Evolutionary conservation across 53 echinoderm and acorn worm species (phyloP), one percentile per base, ranked within the genome.

Genomic region (Stichopus horrens): DNA sequence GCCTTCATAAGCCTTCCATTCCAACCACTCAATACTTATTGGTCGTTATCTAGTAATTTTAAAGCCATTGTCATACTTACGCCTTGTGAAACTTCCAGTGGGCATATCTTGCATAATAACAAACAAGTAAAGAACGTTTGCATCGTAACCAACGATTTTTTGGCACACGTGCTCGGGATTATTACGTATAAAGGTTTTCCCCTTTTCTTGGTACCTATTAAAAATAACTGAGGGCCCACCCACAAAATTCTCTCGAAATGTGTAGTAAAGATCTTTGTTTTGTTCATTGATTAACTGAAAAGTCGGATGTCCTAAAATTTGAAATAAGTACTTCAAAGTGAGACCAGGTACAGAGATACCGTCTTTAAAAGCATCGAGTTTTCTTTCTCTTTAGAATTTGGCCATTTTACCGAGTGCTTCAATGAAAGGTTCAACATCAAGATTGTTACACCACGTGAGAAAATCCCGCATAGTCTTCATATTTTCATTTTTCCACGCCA

Each of bases 161-260:
- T 91, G 19, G 37, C 93, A 91, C 7, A 63, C 7, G 5, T 91
- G 77, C 5, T 14, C 19, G 13, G 60, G 60, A 4, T 88, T 89
- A n/a, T 54, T 56, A 6, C 90, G 59, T 6, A 90, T 88, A 16
- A 52, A 51, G 4, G 94, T 94, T 52, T 74, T 54, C 14, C 54
- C 86, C 7, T 19, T 58, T 88, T 94, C 90, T 18, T 94, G 92
- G 79, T 94, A 91, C 7, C 92, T 23, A 83, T 89, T 58, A 75
- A 94, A 94, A 5, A 94, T 89, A 56, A 94, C 76, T 4, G 94
- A 92, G 0, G 92, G 94, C 7, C 94, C 90, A 59, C 94, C 91
- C 5, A 89, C 89, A 58, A 56, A 57, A 19, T 57, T 77, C n/a
- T 56, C 9, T 78, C 89, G 79, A 88, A 88, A 76, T n/a, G 52